Evolutionary conservation across 2,888 invertebrate species (phyloP).

Genomic region (Linyphia triangularis): DNA sequence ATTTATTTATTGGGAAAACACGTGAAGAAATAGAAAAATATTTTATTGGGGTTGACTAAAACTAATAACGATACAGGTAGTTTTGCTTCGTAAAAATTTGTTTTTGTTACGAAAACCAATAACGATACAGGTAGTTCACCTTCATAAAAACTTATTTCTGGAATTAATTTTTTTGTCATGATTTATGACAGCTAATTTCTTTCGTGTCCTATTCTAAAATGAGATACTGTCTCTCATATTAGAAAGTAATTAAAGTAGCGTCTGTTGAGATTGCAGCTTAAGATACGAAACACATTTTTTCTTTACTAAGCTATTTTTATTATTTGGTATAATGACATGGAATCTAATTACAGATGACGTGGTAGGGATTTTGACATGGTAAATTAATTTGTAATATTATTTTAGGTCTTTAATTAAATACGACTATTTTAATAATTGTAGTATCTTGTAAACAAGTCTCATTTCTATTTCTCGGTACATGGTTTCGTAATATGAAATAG

Average conservation of each 20-base stretch:
- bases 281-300: background rate
- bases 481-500: too few relatives aligned
- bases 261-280: background rate
- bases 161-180: slow-evolving; percentile 8
- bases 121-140: background rate
- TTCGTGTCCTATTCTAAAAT: slow-evolving; percentile 6
- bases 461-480: too few relatives aligned
- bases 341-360: background rate
- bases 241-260: background rate
- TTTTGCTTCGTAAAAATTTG: background rate
- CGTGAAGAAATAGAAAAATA: background rate
- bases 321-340: background rate
- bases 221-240: background rate
- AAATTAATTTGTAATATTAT: background rate
- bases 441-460: too few relatives aligned
- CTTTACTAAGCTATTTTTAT: background rate
- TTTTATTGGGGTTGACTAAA: slow-evolving; percentile 13
- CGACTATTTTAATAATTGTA: too few relatives aligned
- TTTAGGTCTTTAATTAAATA: background rate
- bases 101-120: background rate
- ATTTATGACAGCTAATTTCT: slow-evolving; percentile 33
- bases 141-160: slow-evolving; percentile 7
- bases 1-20: slow-evolving; percentile 13
- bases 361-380: background rate
- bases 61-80: slow-evolving; percentile 32